Evolutionary conservation across 1,140 invertebrate species (phyloP).

Genomic region (Calliopsis andreniformis): DNA sequence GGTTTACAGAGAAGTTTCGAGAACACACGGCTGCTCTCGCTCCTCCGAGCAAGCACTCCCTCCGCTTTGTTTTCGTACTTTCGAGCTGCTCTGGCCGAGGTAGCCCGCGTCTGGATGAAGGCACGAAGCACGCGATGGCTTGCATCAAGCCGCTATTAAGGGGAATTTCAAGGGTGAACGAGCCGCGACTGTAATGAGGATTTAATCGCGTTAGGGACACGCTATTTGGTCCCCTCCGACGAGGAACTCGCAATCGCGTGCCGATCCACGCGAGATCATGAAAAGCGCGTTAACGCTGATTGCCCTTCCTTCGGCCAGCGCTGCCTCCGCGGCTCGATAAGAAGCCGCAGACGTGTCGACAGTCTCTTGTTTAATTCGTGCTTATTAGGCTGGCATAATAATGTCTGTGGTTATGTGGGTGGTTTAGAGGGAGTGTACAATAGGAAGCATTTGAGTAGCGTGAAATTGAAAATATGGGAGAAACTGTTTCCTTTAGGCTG

Average conservation of each 20-base stretch:
- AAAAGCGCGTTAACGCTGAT: slow-evolving; percentile 28
- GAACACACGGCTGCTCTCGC: slow-evolving; percentile 27
- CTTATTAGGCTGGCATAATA: slow-evolving; percentile 4
- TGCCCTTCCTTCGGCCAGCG: not conserved
- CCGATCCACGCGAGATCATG: slow-evolving; percentile 18
- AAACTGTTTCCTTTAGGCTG: too few species aligned
- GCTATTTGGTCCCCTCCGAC: slow-evolving; percentile 1
- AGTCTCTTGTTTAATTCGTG: slow-evolving; percentile 3
- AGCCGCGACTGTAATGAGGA: slow-evolving; percentile 64
- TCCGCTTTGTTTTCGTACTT: slow-evolving; percentile 35
- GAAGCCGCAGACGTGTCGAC: not conserved
- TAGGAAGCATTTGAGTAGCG: too few species aligned
- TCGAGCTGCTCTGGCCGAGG: slow-evolving; percentile 25
- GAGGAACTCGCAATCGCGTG: slow-evolving; percentile 21
- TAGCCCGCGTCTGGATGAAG: slow-evolving; percentile 4
- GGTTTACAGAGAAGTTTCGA: slow-evolving; percentile 35
- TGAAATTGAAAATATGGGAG: too few species aligned
- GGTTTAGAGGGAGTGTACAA: too few species aligned
- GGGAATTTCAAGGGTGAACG: slow-evolving; percentile 63
- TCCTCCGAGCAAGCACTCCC: slow-evolving; percentile 16
- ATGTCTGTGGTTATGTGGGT: too few species aligned
- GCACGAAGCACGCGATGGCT: slow-evolving; percentile 10
- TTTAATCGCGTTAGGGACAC: slow-evolving; percentile 68
- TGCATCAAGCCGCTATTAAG: slow-evolving; percentile 56
- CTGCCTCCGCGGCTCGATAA: not conserved